Evolutionary conservation across 2,797 vertebrate genomes (phyloP).

Genomic region (Varecia variegata): DNA sequence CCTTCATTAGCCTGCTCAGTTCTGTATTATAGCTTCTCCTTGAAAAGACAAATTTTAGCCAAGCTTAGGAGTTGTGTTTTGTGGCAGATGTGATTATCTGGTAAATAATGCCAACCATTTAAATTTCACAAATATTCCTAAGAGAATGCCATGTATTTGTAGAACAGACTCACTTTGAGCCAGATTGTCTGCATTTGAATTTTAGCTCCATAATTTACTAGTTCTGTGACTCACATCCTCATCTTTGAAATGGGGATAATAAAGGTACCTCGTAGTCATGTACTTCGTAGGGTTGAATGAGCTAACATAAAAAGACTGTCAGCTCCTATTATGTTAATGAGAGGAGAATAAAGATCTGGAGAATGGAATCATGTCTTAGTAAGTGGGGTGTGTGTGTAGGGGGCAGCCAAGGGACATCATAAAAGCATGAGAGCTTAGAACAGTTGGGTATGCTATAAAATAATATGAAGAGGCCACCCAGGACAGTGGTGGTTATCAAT

Average conservation of each 20-base stretch:
- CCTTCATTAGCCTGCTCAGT: not conserved
- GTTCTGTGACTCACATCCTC: not conserved
- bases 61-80: not conserved
- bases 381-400: not conserved
- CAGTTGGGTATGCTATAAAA: not conserved
- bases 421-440: not conserved
- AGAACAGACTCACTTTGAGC: not conserved
- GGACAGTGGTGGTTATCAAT: not conserved
- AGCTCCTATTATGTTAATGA: not conserved
- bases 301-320: not conserved
- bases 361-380: not conserved
- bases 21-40: not conserved
- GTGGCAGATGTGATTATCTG: not conserved
- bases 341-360: not conserved
- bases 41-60: not conserved
- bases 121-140: not conserved
- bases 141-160: not conserved
- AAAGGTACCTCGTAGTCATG: not conserved
- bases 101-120: not conserved
- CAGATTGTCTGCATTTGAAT: not conserved
- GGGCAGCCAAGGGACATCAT: not conserved
- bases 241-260: not conserved
- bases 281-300: not conserved
- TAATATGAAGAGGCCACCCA: not conserved
- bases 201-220: not conserved